Evolutionary conservation across 1,140 invertebrate genomes (phyloP).

Genomic region (Drosophila ananassae): DNA sequence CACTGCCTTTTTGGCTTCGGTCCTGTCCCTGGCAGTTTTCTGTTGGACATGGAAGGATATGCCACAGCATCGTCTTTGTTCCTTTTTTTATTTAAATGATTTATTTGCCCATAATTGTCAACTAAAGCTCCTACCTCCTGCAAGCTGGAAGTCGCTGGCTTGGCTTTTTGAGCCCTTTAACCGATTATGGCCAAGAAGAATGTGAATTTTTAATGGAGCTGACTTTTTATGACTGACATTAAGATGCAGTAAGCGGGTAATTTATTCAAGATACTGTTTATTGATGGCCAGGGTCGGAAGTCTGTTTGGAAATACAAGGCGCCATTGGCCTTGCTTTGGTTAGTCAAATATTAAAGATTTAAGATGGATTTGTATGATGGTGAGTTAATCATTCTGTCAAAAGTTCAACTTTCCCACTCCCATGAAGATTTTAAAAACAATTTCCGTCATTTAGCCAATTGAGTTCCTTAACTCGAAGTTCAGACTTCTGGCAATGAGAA

Average conservation of each 20-base stretch:
- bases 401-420: not conserved
- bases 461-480: not conserved
- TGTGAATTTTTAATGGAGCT: constrained; percentile 15
- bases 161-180: constrained; percentile 47
- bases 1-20: constrained; percentile 8
- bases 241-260: constrained; percentile 1
- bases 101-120: constrained; percentile 43
- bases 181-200: constrained; percentile 36
- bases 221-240: constrained; percentile 21
- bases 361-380: not conserved
- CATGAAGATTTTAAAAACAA: constrained; percentile 24
- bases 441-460: constrained; percentile 25
- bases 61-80: constrained; percentile 40
- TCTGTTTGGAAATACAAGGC: not conserved
- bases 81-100: constrained; percentile 38
- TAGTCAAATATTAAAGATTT: not conserved
- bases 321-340: not conserved
- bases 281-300: not conserved
- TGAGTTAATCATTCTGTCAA: not conserved
- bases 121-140: not conserved
- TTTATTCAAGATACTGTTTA: constrained; percentile 7
- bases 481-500: not conserved
- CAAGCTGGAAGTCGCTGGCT: constrained; percentile 14
- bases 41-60: constrained; percentile 43
- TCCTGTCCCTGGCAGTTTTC: constrained; percentile 17